Evolutionary conservation across 2,888 invertebrate species (phyloP), one percentile per base, ranked within the genome.

Genomic region (Euphydryas editha): DNA sequence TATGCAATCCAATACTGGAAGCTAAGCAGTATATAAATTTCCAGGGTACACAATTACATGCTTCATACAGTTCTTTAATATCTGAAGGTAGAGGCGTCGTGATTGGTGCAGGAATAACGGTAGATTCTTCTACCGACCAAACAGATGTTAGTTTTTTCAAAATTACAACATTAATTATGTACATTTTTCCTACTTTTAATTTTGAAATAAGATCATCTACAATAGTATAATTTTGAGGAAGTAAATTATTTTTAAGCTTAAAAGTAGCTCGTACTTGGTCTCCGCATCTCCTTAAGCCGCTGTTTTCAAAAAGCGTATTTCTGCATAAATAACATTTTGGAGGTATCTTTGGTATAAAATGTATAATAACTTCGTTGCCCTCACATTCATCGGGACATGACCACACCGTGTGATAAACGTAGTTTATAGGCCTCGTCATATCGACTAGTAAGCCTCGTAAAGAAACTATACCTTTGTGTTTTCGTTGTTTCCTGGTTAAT

Each of bases 301-400:
- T 85, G 68, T 91, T 92, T 81, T 92, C 92, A 66, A 83, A 90
- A 0, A 89, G 78, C 44, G 81, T 72, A 67, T 83, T 88, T 76
- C 73, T 86, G 64, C 92, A 92, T 24, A 83, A 70, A 56, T 75
- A 78, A 70, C 92, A 92, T 80, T 82, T 90, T 0, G 87, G 92
- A 1, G 87, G 81, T 3, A 72, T 66, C 78, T 90, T 89, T 1
- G 92, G 91, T 70, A 90, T 87, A 65, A 80, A 84, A 11, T 80
- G 84, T 58, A 89, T 69, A 62, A 92, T 84, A 6, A 88, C 80
- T 76, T 92, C 90, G 67, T 80, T 91, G 2, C 83, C 84, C 70
- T 91, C 90, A 70, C 92, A 92, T 69, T 90, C 85, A 75, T 92
- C 92, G n/a, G 88, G 89, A 65, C 92, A 92, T 0, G 86, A 85